These are phyloP conservation scores for Pteropus rufus DNA, from an alignment of 2,797 vertebrate genomes.

Conservation along the genomic window DNA sequence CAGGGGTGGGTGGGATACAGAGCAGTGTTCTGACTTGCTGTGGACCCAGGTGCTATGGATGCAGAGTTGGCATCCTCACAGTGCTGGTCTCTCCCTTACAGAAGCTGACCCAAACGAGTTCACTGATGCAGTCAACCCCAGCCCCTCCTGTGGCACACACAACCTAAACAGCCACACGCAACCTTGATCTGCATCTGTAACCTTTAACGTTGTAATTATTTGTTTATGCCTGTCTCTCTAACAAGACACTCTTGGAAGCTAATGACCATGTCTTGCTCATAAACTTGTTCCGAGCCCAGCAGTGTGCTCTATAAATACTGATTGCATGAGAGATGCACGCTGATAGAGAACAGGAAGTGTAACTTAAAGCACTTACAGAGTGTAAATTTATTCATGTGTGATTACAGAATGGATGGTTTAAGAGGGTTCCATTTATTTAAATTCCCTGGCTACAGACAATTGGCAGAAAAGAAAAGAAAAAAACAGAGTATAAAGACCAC, in stretches of 20 bases:
- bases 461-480: background rate
- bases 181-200: background rate
- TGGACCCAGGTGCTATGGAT: background rate
- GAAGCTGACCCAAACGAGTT: background rate
- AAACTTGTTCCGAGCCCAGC: background rate
- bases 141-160: background rate
- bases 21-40: background rate
- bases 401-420: background rate
- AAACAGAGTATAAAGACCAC: conserved; percentile 19
- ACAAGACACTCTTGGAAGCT: conserved; percentile 39
- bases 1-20: background rate
- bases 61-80: background rate
- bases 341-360: background rate
- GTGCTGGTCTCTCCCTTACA: background rate
- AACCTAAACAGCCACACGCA: background rate
- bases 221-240: conserved; percentile 29
- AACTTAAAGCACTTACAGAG: background rate
- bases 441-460: background rate
- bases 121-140: background rate
- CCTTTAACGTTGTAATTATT: background rate
- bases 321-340: background rate
- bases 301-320: background rate
- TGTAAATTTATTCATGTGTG: background rate
- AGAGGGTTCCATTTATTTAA: conserved; percentile 8
- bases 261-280: conserved; percentile 31